Evolutionary conservation across 2,113 vertebrate genomes (phyloP).

Genomic region (Apodemus sylvaticus): DNA sequence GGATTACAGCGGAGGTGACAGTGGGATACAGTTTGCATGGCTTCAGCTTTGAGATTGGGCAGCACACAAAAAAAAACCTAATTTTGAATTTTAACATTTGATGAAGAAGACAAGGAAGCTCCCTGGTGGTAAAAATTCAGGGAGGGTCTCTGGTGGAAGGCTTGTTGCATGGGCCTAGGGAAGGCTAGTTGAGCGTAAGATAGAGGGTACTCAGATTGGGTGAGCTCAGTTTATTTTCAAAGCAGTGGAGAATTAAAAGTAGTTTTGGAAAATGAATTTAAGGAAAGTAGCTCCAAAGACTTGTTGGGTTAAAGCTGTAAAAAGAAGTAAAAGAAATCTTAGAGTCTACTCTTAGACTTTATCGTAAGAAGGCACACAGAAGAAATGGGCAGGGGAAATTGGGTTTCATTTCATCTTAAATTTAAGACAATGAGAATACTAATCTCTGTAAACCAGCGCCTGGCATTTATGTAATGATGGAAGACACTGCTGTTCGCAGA

Average conservation of each 20-base stretch:
- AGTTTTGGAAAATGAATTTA: constrained; percentile 24
- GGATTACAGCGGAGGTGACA: not conserved
- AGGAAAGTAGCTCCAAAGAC: not conserved
- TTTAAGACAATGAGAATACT: constrained; percentile 2
- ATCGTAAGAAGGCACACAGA: not conserved
- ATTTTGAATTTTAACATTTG: not conserved
- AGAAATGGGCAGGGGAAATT: not conserved
- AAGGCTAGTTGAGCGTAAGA: not conserved
- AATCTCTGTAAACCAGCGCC: not conserved
- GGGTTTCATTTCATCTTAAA: not conserved
- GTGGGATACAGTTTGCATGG: not conserved
- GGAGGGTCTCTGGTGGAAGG: not conserved
- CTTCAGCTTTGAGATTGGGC: not conserved
- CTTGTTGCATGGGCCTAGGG: not conserved
- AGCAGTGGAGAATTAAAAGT: not conserved
- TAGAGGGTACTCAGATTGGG: not conserved
- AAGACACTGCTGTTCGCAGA: not conserved
- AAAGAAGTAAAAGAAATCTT: not conserved
- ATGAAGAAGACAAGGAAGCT: not conserved
- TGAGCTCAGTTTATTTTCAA: not conserved
- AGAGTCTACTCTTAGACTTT: no score
- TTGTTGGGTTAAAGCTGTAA: not conserved
- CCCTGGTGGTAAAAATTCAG: not conserved
- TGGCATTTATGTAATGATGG: not conserved
- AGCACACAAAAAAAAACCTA: not conserved